Percentiles rank a stretch among this genome's conserved stretches.
Conservation (phyloP, 2,113 vertebrate species). For the Hyla sarda region DNA sequence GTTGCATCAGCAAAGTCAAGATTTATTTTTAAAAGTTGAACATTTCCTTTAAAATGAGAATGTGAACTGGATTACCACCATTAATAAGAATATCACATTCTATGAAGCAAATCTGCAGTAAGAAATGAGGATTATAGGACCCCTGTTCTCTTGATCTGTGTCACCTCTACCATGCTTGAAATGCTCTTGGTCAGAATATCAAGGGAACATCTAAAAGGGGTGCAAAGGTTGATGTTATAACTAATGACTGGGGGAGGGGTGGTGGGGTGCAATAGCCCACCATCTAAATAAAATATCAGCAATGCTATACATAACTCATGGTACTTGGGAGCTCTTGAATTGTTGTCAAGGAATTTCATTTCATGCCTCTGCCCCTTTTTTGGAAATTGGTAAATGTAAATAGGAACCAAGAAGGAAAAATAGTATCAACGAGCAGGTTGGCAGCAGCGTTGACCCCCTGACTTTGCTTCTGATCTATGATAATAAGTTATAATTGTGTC, state of each 20-base stretch:
- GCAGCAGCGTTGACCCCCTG: background rate
- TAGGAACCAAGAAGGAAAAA: background rate
- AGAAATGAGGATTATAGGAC: too few species aligned
- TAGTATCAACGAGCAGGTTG: background rate
- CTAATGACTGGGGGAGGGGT: background rate
- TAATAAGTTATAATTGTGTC: background rate
- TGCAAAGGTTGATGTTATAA: background rate
- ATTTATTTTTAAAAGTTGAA: background rate
- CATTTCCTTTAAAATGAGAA: background rate
- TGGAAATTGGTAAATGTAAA: background rate
- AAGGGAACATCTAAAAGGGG: background rate
- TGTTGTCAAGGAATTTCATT: background rate
- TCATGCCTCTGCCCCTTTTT: background rate
- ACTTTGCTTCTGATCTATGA: background rate
- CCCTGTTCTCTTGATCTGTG: too few species aligned
- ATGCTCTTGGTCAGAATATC: too few species aligned
- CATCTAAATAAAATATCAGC: background rate
- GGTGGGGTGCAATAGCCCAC: background rate
- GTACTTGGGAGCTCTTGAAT: background rate
- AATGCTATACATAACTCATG: background rate
- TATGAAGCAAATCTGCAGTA: too few species aligned
- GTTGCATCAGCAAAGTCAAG: background rate
- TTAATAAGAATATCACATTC: background rate
- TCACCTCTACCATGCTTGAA: too few species aligned
- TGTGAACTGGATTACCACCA: background rate